Base-by-base conservation (phyloP, 1,140 invertebrate genomes). In the Aphelinus certus region DNA sequence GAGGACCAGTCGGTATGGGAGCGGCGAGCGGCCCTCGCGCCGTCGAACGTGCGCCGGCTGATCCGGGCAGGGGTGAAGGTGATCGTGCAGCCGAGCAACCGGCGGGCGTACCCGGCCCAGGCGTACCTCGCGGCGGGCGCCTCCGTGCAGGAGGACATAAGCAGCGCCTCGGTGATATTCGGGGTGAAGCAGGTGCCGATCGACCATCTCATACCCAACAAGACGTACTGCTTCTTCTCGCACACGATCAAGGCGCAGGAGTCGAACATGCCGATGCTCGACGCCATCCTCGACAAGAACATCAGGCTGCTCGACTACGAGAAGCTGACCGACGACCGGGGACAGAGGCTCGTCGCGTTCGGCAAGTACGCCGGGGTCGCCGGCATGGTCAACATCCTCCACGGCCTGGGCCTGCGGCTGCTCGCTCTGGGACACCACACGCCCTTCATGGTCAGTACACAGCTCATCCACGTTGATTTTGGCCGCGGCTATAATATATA, bases 171-270 rank as follows among this genome's bases (percentile, higher is more conserved):
- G 3, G 93, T 99, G 0, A 98, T 99, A 66, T 96, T 99, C 80
- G 98, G 98, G 0, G 98, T 99, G 0, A 99, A 99, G 83, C 96
- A 98, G 89, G 96, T 98, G 1, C 98, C 98, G 0, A 92, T 98
- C 7, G 98, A 99, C 84, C 89, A 93, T 0, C 87, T 99, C 0
- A 93, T 99, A 71, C 96, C 97, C 0, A 94, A 98, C 79, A 98
- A 98, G 86, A 99, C 98, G 0, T 99, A 99, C 81, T 98, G 96
- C 78, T 96, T 99, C 85, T 99, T 99, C 85, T 99, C 98, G 1
- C 98, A 99, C 83, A 99, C 98, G 0, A 99, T 99, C 77, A 99
- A 99, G 87, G 98, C 97, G 0, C 98, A 99, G 86, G 96, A 98
- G 83, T 94, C 93, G 9, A 99, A 99, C 83, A 99, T 99, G 98